Percentiles rank a stretch among this genome's conserved stretches.
Conservation (phyloP, 2,888 invertebrate species). For the Meganola albula region DNA sequence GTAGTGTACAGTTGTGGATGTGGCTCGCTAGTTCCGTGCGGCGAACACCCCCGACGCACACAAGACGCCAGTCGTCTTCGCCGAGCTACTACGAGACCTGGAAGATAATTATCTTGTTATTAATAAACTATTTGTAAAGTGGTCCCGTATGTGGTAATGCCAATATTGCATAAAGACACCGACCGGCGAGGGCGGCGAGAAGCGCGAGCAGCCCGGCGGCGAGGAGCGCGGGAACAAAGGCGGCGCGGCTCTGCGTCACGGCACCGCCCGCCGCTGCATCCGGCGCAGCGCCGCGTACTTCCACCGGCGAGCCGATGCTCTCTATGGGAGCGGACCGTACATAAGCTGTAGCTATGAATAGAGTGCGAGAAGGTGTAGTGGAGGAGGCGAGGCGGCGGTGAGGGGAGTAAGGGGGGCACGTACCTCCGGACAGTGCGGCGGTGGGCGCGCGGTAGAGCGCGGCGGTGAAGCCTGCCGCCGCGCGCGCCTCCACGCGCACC, state of each 20-base stretch:
- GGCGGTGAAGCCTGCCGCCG: constrained; percentile 73
- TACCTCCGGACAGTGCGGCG: constrained; percentile 67
- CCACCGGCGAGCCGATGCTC: constrained; percentile 45
- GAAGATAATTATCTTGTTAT: too few relatives aligned
- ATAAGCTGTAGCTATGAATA: not conserved
- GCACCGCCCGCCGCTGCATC: constrained; percentile 19
- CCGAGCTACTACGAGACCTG: constrained; percentile 12
- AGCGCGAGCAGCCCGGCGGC: constrained; percentile 36
- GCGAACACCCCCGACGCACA: constrained; percentile 21
- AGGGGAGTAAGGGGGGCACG: too few relatives aligned
- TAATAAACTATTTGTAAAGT: too few relatives aligned
- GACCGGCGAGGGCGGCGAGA: constrained; percentile 32
- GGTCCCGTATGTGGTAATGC: too few relatives aligned
- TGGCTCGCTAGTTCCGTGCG: constrained; percentile 20
- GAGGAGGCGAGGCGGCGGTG: not conserved
- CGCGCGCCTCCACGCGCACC: constrained; percentile 71
- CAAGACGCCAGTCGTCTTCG: constrained; percentile 17
- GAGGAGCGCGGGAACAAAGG: constrained; percentile 35
- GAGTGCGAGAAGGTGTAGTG: not conserved
- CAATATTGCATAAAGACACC: too few relatives aligned
- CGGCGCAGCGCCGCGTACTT: constrained; percentile 30
- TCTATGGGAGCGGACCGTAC: constrained; percentile 27
- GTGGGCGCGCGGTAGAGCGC: constrained; percentile 77
- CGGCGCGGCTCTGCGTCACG: constrained; percentile 27
- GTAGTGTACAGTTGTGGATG: constrained; percentile 45